These are phyloP conservation scores for Meles meles DNA, from an alignment of 2,113 vertebrate genomes.

Conservation along the genomic window DNA sequence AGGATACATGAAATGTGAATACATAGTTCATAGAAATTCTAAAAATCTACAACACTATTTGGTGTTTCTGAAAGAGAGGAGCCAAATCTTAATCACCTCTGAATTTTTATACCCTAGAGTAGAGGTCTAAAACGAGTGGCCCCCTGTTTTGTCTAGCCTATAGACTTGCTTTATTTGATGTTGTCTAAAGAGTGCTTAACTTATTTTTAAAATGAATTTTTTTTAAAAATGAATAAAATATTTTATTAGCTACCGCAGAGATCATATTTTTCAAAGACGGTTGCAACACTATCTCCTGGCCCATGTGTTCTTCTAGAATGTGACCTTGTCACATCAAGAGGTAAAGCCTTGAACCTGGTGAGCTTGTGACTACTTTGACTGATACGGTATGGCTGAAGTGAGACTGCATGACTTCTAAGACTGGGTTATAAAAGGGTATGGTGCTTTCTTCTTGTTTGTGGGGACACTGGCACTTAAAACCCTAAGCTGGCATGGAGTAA, in stretches of 20 bases:
- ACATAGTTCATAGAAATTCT: not conserved
- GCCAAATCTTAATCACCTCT: not conserved
- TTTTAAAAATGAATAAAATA: not conserved
- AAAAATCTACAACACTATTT: not conserved
- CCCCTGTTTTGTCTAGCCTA: not conserved
- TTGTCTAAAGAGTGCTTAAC: not conserved
- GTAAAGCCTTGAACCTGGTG: not conserved
- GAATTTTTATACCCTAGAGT: not conserved
- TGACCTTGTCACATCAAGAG: not conserved
- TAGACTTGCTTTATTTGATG: not conserved
- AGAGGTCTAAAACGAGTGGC: not conserved
- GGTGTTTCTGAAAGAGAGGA: not conserved
- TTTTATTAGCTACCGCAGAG: not conserved
- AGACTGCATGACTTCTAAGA: not conserved
- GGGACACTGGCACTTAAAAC: not conserved
- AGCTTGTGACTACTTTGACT: not conserved
- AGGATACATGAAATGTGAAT: not conserved
- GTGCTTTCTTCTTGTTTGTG: not conserved
- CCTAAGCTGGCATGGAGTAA: not conserved
- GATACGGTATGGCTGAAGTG: not conserved
- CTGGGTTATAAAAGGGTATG: not conserved
- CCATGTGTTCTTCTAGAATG: not conserved
- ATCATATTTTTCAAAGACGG: not conserved
- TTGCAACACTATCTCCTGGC: not conserved
- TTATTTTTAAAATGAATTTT: not conserved